phyloP scores from a whole-genome alignment of 2,797 vertebrate species.

The Danionella dracula region DNA sequence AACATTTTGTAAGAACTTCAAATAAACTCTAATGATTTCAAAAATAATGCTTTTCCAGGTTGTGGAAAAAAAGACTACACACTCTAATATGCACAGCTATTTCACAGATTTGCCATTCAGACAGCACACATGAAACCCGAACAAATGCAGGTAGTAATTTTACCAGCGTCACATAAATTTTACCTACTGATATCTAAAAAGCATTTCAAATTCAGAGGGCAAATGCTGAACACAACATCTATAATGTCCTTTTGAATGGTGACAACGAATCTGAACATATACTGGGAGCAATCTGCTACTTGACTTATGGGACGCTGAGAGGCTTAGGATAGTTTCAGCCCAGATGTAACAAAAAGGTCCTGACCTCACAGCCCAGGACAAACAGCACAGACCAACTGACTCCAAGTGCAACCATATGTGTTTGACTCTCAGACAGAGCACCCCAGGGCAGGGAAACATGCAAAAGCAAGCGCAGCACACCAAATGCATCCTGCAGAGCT shows the following conservation, averaged over 20 bases:
- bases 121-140: slow-evolving; percentile 17
- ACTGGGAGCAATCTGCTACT: background rate
- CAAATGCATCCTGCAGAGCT: slow-evolving; percentile 32
- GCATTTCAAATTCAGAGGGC: background rate
- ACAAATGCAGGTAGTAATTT: slow-evolving; percentile 8
- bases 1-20: background rate
- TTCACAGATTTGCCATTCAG: slow-evolving; percentile 16
- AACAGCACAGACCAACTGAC: slow-evolving; percentile 31
- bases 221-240: background rate
- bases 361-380: slow-evolving; percentile 33
- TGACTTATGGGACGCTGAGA: slow-evolving; percentile 38
- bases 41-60: background rate
- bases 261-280: background rate
- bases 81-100: background rate
- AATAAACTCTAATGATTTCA: background rate
- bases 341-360: slow-evolving; percentile 31
- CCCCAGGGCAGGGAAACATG: slow-evolving; percentile 25
- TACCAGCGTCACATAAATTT: background rate
- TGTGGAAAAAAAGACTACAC: too few relatives aligned
- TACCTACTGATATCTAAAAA: slow-evolving; percentile 3
- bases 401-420: slow-evolving; percentile 11
- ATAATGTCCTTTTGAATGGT: background rate
- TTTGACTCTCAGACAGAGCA: background rate
- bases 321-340: slow-evolving; percentile 26
- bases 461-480: slow-evolving; percentile 1